Evolutionary conservation across 2,888 invertebrate genomes (phyloP).

Genomic region (Drosophila subsilvestris): DNA sequence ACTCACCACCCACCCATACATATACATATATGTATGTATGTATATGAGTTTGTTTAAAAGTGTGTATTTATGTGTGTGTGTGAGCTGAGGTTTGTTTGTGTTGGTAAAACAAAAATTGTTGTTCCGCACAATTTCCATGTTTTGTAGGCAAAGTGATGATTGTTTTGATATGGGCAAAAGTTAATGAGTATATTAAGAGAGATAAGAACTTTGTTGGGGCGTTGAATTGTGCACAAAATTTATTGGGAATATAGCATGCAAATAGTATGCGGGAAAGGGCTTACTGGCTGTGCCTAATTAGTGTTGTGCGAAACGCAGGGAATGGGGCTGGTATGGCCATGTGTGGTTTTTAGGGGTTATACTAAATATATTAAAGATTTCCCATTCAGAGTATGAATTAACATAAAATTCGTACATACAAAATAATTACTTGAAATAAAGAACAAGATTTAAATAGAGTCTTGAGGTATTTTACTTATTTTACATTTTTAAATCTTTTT

Average conservation of each 20-base stretch:
- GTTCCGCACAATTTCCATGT: constrained; percentile 17
- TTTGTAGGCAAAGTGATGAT: constrained; percentile 26
- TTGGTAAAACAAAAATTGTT: constrained; percentile 26
- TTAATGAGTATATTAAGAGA: constrained; percentile 44
- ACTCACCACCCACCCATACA: constrained; percentile 28
- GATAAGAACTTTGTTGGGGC: constrained; percentile 32
- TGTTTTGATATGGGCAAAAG: constrained; percentile 48
- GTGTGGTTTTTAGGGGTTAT: no score
- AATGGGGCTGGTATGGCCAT: no score
- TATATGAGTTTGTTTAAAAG: neutral
- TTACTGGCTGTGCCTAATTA: neutral
- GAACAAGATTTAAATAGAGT: no score
- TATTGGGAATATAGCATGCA: constrained; percentile 16
- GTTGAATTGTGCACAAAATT: constrained; percentile 31
- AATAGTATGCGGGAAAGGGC: neutral
- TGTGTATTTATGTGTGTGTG: constrained; percentile 13
- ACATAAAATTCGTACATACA: no score
- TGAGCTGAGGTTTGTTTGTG: constrained; percentile 8
- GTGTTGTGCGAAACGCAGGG: neutral
- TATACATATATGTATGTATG: neutral
- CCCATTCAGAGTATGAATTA: no score
- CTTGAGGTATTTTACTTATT: no score
- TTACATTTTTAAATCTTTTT: no score
- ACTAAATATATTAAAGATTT: no score
- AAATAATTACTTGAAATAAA: no score